Evolutionary conservation across 30 jellyfish, hydroid and myxozoan genomes (phyloP), one percentile per base, ranked within the genome.

Genomic region (Phacellophora camtschatica): DNA sequence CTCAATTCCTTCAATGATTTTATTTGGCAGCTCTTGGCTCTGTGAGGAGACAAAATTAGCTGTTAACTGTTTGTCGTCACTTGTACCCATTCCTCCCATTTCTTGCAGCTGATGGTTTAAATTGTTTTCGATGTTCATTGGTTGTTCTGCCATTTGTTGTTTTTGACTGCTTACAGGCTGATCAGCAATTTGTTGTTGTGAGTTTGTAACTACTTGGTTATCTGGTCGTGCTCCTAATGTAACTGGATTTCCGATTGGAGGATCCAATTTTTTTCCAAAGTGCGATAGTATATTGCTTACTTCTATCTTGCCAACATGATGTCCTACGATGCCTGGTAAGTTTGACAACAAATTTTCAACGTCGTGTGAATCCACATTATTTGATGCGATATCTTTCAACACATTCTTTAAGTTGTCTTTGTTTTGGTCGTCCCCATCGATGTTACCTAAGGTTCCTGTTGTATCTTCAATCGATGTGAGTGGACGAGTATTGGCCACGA

Each of bases 261-360:
- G 25, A 5, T 72, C 77, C 0, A 1, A 5, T 61, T 69, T 25
- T 30, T 80, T 80, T 19, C 71, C 84, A 32, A 80, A 62, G 28
- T 56, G 73, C 5, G 91, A 70, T 9, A 80, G 55, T 9, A 80
- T 80, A 32, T 33, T 55, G 36, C 41, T 57, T 53, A 80, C 70
- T 22, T 80, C 91, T 34, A 45, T 49, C 32, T 66, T 64, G 16
- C 70, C 77, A 4, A 80, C 84, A n/a, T 80, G 83, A 7, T 80
- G 83, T 28, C 91, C 91, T 3, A 80, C 62, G 31, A 80, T 80
- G 35, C 91, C 91, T 3, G 91, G 91, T 58, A 80, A 61, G 23
- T 80, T 80, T 1, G 91, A 64, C 31, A 80, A 35, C 4, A 80
- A 54, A 18, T 27, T 80, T 37, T 80, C 78, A 3, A 65, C 71